phyloP scores from a whole-genome alignment of 2,113 vertebrate species.

The Lipotes vexillifer region DNA sequence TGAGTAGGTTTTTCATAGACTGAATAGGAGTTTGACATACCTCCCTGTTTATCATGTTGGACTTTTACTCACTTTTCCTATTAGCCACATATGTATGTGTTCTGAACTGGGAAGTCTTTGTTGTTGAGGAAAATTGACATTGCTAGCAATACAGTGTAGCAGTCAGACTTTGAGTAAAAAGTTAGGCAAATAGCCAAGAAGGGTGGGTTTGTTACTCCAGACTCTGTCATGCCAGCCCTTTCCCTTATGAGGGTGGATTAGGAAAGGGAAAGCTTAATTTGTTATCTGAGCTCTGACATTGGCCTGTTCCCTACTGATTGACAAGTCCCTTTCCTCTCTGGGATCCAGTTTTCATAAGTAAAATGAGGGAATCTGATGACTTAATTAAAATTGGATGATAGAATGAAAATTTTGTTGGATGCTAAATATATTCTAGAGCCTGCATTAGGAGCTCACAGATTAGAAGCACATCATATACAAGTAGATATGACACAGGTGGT shows the following conservation, averaged over 20 bases:
- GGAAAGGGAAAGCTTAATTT: background rate
- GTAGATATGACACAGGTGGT: background rate
- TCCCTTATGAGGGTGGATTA: background rate
- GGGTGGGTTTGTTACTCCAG: constrained; percentile 20
- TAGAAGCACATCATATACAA: background rate
- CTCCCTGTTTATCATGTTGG: constrained; percentile 63
- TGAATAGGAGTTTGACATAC: constrained; percentile 56
- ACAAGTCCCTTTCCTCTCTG: background rate
- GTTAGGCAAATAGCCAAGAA: constrained; percentile 52
- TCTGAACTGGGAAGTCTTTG: constrained; percentile 69
- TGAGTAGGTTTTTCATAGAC: constrained; percentile 63
- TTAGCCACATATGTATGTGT: constrained; percentile 44
- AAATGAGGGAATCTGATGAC: background rate
- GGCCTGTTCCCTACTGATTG: background rate
- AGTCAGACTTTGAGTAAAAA: constrained; percentile 58
- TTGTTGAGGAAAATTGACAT: constrained; percentile 48
- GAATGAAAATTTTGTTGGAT: background rate
- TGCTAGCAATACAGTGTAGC: constrained; percentile 59
- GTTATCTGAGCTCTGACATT: background rate
- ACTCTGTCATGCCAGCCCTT: background rate
- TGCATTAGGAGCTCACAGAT: background rate
- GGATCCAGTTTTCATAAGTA: background rate
- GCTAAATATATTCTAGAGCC: background rate
- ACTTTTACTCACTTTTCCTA: constrained; percentile 58
- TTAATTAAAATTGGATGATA: background rate